Conservation (phyloP, 2,797 vertebrate genomes). For the Triplophysa bombifrons region DNA sequence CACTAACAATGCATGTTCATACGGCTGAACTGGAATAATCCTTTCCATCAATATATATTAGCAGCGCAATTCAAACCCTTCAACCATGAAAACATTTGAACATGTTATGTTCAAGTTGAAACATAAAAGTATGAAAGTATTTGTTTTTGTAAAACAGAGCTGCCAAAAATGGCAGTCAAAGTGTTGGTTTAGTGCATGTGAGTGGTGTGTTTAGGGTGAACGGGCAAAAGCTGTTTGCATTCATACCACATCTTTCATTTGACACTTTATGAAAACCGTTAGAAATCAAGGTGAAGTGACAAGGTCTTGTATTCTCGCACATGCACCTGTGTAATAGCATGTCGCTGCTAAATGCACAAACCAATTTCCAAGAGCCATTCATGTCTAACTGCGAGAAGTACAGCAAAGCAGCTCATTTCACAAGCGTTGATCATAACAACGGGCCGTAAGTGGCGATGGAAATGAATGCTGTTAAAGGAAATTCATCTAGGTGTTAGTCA, state of each 20-base stretch:
- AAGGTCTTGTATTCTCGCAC: background rate
- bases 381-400: background rate
- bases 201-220: background rate
- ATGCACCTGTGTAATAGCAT: background rate
- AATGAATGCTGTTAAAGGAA: background rate
- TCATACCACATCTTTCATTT: background rate
- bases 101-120: background rate
- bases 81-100: too few species aligned
- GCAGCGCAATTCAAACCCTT: too few species aligned
- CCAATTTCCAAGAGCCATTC: conserved; percentile 4
- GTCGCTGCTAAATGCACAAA: background rate
- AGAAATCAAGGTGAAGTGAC: background rate
- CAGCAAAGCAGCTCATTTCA: background rate
- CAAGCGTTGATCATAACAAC: background rate
- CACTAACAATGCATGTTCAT: too few species aligned
- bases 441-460: background rate
- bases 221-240: background rate
- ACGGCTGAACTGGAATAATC: too few species aligned
- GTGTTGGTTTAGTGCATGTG: background rate
- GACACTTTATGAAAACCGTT: background rate
- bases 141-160: background rate
- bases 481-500: conserved; percentile 1
- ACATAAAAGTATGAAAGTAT: background rate
- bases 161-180: background rate
- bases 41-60: too few species aligned